These are phyloP conservation scores for Xyrauchen texanus DNA, from an alignment of 2,113 vertebrate genomes.

Conservation along the genomic window DNA sequence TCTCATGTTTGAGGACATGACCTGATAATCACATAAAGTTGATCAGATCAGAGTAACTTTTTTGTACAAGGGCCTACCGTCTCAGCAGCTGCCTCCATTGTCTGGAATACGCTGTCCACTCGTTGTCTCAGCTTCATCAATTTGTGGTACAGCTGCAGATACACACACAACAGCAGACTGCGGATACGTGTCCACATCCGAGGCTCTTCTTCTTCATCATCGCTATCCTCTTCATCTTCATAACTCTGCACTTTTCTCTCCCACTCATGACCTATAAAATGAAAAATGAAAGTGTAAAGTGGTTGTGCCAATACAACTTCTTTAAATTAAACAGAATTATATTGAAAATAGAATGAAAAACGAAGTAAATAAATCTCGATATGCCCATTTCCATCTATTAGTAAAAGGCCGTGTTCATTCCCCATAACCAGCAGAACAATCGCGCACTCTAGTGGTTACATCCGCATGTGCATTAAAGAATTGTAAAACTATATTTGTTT, in stretches of 20 bases:
- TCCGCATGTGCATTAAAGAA: too few relatives aligned
- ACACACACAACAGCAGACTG: slow-evolving; percentile 64
- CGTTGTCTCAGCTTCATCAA: slow-evolving; percentile 56
- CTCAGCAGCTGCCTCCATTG: slow-evolving; percentile 48
- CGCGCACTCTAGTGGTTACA: too few relatives aligned
- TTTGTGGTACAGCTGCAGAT: slow-evolving; percentile 67
- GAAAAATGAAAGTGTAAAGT: neutral
- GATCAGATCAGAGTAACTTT: neutral
- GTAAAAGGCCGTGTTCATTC: too few relatives aligned
- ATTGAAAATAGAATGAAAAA: too few relatives aligned
- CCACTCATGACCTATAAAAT: slow-evolving; percentile 65
- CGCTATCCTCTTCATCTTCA: slow-evolving; percentile 68
- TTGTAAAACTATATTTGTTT: too few relatives aligned
- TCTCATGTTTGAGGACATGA: neutral
- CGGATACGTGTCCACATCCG: slow-evolving; percentile 63
- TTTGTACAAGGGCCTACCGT: slow-evolving; percentile 55
- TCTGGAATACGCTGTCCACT: slow-evolving; percentile 46
- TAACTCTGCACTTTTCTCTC: slow-evolving; percentile 62
- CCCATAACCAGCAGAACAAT: too few relatives aligned
- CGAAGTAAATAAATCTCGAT: too few relatives aligned
- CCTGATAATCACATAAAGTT: neutral
- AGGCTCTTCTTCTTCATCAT: slow-evolving; percentile 63
- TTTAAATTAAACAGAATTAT: too few relatives aligned
- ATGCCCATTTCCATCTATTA: too few relatives aligned
- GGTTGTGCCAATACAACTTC: too few relatives aligned